Evolutionary conservation across 2,113 vertebrate genomes (phyloP).

Genomic region (Eclectus roratus): DNA sequence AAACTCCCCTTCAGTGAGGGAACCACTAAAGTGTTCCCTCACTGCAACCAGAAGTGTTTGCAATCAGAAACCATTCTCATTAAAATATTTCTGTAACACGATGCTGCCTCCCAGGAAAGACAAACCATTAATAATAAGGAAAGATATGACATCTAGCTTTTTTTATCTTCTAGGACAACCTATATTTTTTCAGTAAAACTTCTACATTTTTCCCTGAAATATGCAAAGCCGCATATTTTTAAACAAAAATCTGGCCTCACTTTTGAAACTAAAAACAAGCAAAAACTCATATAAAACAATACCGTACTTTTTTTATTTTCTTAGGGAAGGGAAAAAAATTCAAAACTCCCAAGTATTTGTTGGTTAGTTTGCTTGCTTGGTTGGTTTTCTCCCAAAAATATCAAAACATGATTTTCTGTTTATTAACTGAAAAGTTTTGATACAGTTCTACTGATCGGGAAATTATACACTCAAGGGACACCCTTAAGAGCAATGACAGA

Average conservation of each 20-base stretch:
- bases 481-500: background rate
- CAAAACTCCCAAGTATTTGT: fast-evolving
- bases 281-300: background rate
- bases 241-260: background rate
- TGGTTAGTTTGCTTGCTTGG: background rate
- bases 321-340: background rate
- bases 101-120: background rate
- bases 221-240: background rate
- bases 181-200: background rate
- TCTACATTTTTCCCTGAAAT: background rate
- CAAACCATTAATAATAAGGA: background rate
- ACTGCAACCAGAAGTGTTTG: background rate
- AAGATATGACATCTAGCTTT: background rate
- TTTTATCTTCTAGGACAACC: background rate
- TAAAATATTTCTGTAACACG: background rate
- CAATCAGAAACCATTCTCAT: background rate
- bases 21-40: background rate
- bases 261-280: background rate
- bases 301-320: fast-evolving
- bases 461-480: background rate
- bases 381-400: background rate
- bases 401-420: background rate
- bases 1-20: background rate
- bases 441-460: background rate
- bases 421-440: background rate